These are phyloP conservation scores for Drosophila ironensis DNA, from an alignment of 1,140 invertebrate species.

Conservation along the genomic window DNA sequence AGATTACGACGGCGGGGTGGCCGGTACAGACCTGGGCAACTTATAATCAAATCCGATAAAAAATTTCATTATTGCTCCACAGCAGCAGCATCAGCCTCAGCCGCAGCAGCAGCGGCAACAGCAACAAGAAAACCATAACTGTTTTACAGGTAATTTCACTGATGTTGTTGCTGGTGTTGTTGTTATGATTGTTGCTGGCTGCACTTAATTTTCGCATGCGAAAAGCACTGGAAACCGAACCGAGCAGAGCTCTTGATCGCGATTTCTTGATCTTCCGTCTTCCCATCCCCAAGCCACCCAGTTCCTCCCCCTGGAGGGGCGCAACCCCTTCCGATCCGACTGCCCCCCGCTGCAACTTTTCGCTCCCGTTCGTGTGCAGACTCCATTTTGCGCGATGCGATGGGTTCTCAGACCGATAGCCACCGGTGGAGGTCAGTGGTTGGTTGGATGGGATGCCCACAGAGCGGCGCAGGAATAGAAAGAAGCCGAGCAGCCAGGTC, in stretches of 20 bases:
- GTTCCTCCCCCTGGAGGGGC: neutral
- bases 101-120: slow-evolving; percentile 26
- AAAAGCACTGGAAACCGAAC: slow-evolving; percentile 43
- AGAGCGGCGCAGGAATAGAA: slow-evolving; percentile 68
- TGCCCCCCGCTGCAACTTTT: slow-evolving; percentile 7
- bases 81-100: slow-evolving; percentile 33
- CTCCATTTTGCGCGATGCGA: slow-evolving; percentile 58
- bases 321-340: neutral
- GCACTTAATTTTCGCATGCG: slow-evolving; percentile 79
- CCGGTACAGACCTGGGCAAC: slow-evolving; percentile 41
- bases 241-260: slow-evolving; percentile 64
- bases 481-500: slow-evolving; percentile 60
- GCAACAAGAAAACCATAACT: slow-evolving; percentile 61
- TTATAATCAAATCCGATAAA: slow-evolving; percentile 81
- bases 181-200: slow-evolving; percentile 73
- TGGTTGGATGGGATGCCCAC: too few species aligned
- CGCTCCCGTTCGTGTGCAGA: slow-evolving; percentile 42
- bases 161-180: slow-evolving; percentile 65
- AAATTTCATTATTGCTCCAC: slow-evolving; percentile 79
- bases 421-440: slow-evolving; percentile 51
- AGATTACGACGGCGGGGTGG: slow-evolving; percentile 70
- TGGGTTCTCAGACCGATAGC: slow-evolving; percentile 62
- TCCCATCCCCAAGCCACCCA: slow-evolving; percentile 34
- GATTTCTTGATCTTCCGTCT: slow-evolving; percentile 69
- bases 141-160: slow-evolving; percentile 75